phyloP scores from a whole-genome alignment of 1,140 invertebrate species.

The Phymastichus coffea region DNA sequence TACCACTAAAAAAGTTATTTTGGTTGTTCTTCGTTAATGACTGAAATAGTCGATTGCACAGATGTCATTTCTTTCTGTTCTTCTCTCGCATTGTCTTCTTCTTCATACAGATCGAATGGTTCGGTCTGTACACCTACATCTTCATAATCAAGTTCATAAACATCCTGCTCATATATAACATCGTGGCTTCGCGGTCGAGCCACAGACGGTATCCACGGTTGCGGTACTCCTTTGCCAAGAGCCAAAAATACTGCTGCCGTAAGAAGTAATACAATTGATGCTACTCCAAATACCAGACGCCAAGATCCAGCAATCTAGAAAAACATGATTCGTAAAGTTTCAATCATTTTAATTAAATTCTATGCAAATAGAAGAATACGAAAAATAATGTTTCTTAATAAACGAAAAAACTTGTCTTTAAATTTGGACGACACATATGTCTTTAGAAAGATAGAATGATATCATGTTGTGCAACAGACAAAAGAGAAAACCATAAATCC shows the following conservation, averaged over 20 bases:
- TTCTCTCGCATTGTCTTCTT: conserved; percentile 42
- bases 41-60: conserved; percentile 41
- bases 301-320: conserved; percentile 61
- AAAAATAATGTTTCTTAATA: too few species aligned
- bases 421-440: too few species aligned
- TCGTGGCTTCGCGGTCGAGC: conserved; percentile 51
- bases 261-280: conserved; percentile 57
- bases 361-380: too few species aligned
- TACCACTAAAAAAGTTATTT: too few species aligned
- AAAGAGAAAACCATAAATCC: too few species aligned
- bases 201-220: conserved; percentile 60
- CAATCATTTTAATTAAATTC: too few species aligned
- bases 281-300: conserved; percentile 61
- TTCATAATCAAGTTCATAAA: conserved; percentile 52
- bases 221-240: conserved; percentile 60
- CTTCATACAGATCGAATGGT: conserved; percentile 44
- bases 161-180: conserved; percentile 54
- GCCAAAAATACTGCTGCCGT: conserved; percentile 61
- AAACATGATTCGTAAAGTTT: too few species aligned
- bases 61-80: conserved; percentile 40
- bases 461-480: too few species aligned
- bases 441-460: too few species aligned
- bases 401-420: too few species aligned
- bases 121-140: conserved; percentile 55
- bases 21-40: conserved; percentile 17